Base-by-base conservation (phyloP, 2,113 vertebrate genomes). In the Ursus arctos region DNA sequence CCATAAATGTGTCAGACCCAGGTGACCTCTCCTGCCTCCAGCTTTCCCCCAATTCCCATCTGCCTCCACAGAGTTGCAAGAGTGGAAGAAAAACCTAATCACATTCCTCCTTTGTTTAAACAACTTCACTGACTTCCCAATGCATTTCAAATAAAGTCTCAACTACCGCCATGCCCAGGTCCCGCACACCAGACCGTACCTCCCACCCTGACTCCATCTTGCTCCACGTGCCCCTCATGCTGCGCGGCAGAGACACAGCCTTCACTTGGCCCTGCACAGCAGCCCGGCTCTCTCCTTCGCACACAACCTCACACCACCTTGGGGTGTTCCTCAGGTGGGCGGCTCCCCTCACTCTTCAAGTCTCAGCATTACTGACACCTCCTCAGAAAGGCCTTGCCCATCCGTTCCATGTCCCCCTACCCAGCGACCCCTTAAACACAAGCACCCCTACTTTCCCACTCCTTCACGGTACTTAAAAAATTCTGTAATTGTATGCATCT, bases 61-160 rank as follows among this genome's bases (percentile, higher is more conserved):
- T 57, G 40, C 85, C 47, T 91, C 47, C 36, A 69, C 53, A 91
- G 65, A 43, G 7, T 36, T 59, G 4, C 11, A 24, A 53, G 28
- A 95, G 21, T 12, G 18, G 40, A 95, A 94, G 51, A 82, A 94
- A 95, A 84, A 76, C 3, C 22, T 10, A 55, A 81, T n/a, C 40
- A 6, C 6, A 63, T n/a, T 13, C 53, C 16, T 93, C 28, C 31
- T 77, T 53, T 47, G 51, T 79, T 74, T 80, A 84, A 59, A 59
- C 26, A n/a, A 49, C 13, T n/a, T 59, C 51, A 59, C 8, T 49
- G 83, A 80, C 47, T 59, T 89, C 22, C 43, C 28, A 40, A 3
- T 10, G 5, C 28, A 31, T 79, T 40, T 85, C 63, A 59, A 69
- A 9, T 31, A 47, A 88, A 84, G 61, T 13, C 40, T 12, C 13